These are phyloP conservation scores for Yponomeuta sedellus DNA, from an alignment of 2,888 invertebrate genomes.

Conservation along the genomic window DNA sequence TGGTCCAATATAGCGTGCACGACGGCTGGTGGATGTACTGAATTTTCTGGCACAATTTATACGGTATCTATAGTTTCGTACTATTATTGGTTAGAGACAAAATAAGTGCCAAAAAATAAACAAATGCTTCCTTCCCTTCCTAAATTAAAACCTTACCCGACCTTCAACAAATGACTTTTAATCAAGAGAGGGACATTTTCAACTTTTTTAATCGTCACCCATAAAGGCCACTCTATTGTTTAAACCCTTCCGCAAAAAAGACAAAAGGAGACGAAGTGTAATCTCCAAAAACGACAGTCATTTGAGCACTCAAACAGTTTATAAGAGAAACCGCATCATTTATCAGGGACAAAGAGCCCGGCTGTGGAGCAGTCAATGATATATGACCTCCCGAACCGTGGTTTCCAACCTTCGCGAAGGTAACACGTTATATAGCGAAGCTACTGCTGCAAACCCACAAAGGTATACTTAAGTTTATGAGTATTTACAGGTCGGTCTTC, in stretches of 20 bases:
- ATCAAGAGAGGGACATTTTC: constrained; percentile 4
- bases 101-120: not conserved
- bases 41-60: too few relatives aligned
- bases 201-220: constrained; percentile 1
- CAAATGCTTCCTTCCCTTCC: not conserved
- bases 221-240: constrained; percentile 4
- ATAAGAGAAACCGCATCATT: constrained; percentile 10
- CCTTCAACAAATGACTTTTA: not conserved
- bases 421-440: not conserved
- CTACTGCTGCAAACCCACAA: not conserved
- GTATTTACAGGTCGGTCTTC: too few relatives aligned
- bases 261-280: constrained; percentile 2
- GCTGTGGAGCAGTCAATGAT: constrained; percentile 8
- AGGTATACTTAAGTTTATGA: too few relatives aligned
- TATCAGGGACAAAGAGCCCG: constrained; percentile 8
- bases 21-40: too few relatives aligned
- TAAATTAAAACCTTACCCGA: not conserved
- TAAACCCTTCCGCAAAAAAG: not conserved
- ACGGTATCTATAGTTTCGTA: not conserved
- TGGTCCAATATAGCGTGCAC: too few relatives aligned
- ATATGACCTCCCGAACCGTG: constrained; percentile 10
- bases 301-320: constrained; percentile 10
- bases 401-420: constrained; percentile 1
- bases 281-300: constrained; percentile 5
- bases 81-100: not conserved